Evolutionary conservation across 2,797 vertebrate species (phyloP), one percentile per base, ranked within the genome.

Genomic region (Prunella strophiata): DNA sequence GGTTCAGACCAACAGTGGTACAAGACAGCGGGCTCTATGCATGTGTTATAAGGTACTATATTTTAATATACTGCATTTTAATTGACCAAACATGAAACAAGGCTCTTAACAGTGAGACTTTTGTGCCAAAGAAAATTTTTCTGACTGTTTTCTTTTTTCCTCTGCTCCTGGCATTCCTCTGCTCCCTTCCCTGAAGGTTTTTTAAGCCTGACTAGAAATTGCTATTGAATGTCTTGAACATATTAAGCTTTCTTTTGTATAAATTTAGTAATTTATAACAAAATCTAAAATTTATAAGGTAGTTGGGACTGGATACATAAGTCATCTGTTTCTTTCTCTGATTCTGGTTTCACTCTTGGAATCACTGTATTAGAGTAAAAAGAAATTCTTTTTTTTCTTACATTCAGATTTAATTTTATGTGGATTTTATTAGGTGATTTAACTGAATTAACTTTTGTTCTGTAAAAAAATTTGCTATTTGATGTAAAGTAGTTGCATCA

Each of bases 11-110:
- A 16, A 99, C 99, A 6, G 98, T 99, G 91, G 98, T 98, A 93
- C 99, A 99, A 96, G 99, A 99, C 36, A 98, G 98, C 57, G 99
- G 99, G 50, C 99, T 99, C 73, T 99, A 99, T 95, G 99, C 99
- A 96, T 99, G 99, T 90, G 99, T 99, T 67, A 98, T 99, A 98
- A 98, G 99, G 99, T 99, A 98, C 79, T 77, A 9, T 40, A 73
- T 96, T 98, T 97, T 75, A 78, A 92, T 94, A 62, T 93, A 63
- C 42, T 95, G 38, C 14, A 48, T 70, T 88, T 92, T 54, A 91
- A 65, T 87, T 59, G 47, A 59, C 42, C 9, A 42, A 72, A 85
- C 57, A 58, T 62, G 12, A 70, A 88, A 79, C 7, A 58, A 45
- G 23, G 11, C 11, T 85, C 5, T 63, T 75, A 65, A 77, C 26